These are phyloP conservation scores for Eupeodes luniger DNA, from an alignment of 2,888 invertebrate species.

Conservation along the genomic window DNA sequence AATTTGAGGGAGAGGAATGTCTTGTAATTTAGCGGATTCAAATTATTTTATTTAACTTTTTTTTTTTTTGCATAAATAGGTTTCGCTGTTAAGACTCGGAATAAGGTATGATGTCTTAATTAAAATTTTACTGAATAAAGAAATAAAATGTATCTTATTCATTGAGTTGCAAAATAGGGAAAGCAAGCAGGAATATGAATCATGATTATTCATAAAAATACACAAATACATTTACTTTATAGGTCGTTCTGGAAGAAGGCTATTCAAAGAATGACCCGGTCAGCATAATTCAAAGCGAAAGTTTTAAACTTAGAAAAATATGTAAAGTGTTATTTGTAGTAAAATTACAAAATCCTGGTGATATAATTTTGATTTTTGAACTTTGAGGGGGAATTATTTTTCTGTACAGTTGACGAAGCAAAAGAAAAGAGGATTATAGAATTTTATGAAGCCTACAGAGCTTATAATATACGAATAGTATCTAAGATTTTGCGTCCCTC, in stretches of 20 bases:
- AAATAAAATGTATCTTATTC: conserved; percentile 7
- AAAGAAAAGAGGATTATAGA: background rate
- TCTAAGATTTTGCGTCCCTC: too few relatives aligned
- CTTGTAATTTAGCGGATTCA: conserved; percentile 35
- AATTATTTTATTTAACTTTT: background rate
- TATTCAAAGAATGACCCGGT: background rate
- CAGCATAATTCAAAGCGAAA: background rate
- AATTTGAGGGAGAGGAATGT: conserved; percentile 43
- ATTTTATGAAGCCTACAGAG: background rate
- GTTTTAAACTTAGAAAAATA: too few relatives aligned
- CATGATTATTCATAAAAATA: background rate
- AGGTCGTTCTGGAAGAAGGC: background rate
- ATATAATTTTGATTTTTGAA: background rate
- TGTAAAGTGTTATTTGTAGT: background rate
- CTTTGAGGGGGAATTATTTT: background rate
- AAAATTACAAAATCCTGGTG: background rate
- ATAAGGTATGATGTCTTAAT: conserved; percentile 39
- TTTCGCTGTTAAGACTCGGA: background rate
- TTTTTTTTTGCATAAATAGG: conserved; percentile 21
- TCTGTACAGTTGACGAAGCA: background rate
- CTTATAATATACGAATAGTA: background rate
- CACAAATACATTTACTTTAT: background rate
- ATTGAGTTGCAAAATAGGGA: background rate
- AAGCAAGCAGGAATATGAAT: background rate
- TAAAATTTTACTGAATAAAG: conserved; percentile 32